A percentile compares a stretch with the other conserved stretches of the same genome.
Conservation (phyloP, 2,797 vertebrate genomes). For the Sebastes matsubarae region DNA sequence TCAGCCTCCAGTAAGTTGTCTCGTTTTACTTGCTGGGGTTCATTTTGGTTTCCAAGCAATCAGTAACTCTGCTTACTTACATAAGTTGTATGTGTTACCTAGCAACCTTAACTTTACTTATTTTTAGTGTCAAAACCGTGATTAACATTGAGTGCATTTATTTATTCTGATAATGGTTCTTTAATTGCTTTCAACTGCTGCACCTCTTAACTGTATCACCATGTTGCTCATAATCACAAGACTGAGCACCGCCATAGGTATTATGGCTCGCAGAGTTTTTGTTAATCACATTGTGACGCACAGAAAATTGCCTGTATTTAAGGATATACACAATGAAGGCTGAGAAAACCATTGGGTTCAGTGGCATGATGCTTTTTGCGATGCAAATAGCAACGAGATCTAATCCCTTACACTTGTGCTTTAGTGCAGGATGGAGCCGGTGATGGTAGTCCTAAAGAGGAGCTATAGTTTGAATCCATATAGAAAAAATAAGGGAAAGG, state of each 20-base stretch:
- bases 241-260: not conserved
- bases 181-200: conserved; percentile 33
- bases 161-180: conserved; percentile 24
- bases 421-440: too few species aligned
- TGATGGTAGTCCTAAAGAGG: not conserved
- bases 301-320: not conserved
- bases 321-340: not conserved
- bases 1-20: not conserved
- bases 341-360: not conserved
- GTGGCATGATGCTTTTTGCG: not conserved
- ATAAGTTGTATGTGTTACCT: conserved; percentile 41
- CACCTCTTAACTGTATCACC: not conserved
- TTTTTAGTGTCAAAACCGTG: not conserved
- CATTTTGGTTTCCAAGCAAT: conserved; percentile 23
- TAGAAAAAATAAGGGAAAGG: not conserved
- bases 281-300: not conserved
- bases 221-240: not conserved
- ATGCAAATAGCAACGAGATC: not conserved
- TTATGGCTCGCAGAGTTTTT: not conserved
- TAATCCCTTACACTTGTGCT: too few species aligned
- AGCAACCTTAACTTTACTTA: conserved; percentile 35
- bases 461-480: too few species aligned
- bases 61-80: not conserved
- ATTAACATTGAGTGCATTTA: conserved; percentile 6
- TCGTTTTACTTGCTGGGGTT: conserved; percentile 1